A percentile compares a stretch with the other conserved stretches of the same genome.
Evolutionary conservation across 2,888 invertebrate genomes (phyloP).

Genomic region (Leptopilina syphax): DNA sequence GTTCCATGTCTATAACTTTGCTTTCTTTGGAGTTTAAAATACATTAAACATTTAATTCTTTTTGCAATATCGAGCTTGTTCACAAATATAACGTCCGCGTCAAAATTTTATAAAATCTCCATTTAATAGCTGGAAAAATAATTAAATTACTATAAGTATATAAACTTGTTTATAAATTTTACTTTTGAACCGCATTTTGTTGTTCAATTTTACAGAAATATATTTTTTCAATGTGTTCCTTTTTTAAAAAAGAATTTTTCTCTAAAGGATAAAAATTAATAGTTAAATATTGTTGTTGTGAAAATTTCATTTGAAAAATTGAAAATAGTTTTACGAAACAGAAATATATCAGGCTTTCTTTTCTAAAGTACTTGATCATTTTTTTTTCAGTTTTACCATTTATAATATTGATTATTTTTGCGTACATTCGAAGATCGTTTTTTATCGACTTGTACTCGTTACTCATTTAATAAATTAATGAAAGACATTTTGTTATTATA

Average conservation of each 20-base stretch:
- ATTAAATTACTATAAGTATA: too few species aligned
- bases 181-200: too few species aligned
- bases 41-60: background rate
- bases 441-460: constrained; percentile 60
- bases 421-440: constrained; percentile 59
- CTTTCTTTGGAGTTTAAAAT: background rate
- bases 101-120: constrained; percentile 25
- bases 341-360: constrained; percentile 12
- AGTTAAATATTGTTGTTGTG: too few species aligned
- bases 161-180: too few species aligned
- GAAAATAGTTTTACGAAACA: background rate
- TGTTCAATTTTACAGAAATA: too few species aligned
- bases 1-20: background rate
- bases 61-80: constrained; percentile 28
- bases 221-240: too few species aligned
- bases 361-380: background rate
- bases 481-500: constrained; percentile 71
- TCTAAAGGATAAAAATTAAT: background rate
- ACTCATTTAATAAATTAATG: constrained; percentile 72
- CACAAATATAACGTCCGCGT: background rate
- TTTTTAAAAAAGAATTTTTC: background rate
- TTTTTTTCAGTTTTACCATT: constrained; percentile 15
- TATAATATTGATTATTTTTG: background rate
- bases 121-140: background rate
- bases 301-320: background rate